Conservation (phyloP, 2,888 invertebrate genomes). For the Sturmia bella region DNA sequence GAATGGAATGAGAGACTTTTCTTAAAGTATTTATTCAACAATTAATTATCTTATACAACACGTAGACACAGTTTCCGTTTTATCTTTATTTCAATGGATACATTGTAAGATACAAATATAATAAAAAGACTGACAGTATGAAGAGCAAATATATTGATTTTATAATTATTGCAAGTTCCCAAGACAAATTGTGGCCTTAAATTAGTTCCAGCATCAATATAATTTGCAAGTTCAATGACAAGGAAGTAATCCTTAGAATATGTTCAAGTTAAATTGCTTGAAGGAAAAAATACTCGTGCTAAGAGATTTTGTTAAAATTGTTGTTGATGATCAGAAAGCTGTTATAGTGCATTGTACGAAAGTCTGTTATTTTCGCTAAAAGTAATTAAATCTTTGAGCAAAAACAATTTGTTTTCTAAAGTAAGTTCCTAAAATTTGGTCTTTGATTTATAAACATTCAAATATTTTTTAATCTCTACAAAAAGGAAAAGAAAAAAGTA, state of each 20-base stretch:
- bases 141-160: constrained; percentile 19
- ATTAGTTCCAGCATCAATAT: neutral
- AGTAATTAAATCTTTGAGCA: too few species aligned
- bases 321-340: too few species aligned
- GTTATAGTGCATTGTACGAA: too few species aligned
- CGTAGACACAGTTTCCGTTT: constrained; percentile 59
- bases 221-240: constrained; percentile 49
- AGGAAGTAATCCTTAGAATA: constrained; percentile 24
- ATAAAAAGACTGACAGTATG: neutral
- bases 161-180: constrained; percentile 2
- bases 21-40: neutral
- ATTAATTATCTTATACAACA: constrained; percentile 43
- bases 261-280: neutral
- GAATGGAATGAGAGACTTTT: neutral
- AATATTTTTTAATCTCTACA: too few species aligned
- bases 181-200: neutral
- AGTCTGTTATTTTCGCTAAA: too few species aligned
- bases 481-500: too few species aligned
- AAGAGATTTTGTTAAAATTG: too few species aligned
- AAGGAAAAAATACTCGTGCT: too few species aligned
- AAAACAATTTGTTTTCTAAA: too few species aligned
- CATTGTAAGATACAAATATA: neutral
- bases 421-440: too few species aligned
- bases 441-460: too few species aligned
- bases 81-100: constrained; percentile 25